A percentile compares a stretch with the other conserved stretches of the same genome.
Evolutionary conservation across 1,140 invertebrate genomes (phyloP).

Genomic region (Ceratitis capitata): DNA sequence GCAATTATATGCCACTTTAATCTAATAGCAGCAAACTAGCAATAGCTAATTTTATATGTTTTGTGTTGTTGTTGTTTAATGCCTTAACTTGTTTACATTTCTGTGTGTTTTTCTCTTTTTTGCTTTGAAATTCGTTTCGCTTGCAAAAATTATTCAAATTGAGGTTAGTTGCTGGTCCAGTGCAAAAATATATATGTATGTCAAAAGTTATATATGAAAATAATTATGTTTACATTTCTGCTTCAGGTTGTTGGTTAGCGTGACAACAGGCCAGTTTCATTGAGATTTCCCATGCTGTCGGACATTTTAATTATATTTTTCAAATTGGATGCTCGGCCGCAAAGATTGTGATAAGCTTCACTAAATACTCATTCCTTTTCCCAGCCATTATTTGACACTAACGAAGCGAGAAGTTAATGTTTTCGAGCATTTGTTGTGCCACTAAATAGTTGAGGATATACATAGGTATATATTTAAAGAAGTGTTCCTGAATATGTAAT

Average conservation of each 20-base stretch:
- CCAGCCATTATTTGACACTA: too few species aligned
- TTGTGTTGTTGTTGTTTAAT: neutral
- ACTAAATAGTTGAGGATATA: too few species aligned
- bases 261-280: neutral
- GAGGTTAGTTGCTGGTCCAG: neutral
- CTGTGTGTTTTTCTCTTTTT: neutral
- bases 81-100: constrained; percentile 13
- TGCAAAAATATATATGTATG: neutral
- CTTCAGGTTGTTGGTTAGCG: neutral
- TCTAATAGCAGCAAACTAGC: neutral
- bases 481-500: too few species aligned
- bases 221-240: neutral
- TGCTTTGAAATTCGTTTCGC: neutral
- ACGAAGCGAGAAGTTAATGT: too few species aligned
- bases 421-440: too few species aligned
- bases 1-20: constrained; percentile 35
- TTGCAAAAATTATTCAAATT: constrained; percentile 24
- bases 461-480: too few species aligned
- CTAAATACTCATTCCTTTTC: too few species aligned
- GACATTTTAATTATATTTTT: neutral
- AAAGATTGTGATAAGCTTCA: too few species aligned
- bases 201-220: neutral
- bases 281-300: neutral
- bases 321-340: too few species aligned
- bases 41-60: neutral